Evolutionary conservation across 1,140 invertebrate species (phyloP).

Genomic region (Propsilocerus akamusi): DNA sequence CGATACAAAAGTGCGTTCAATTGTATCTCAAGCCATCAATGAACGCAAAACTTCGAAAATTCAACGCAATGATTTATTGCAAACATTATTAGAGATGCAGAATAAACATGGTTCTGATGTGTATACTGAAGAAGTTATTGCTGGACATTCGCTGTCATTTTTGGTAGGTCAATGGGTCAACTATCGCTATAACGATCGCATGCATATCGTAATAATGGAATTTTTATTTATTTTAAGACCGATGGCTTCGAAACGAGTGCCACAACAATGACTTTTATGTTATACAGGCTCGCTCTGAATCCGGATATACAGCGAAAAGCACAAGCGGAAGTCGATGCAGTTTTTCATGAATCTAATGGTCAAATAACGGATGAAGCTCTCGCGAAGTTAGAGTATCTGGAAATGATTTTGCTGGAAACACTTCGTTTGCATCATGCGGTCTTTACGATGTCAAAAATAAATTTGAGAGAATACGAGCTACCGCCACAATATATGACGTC

Average conservation of each 20-base stretch:
- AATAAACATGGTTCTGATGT: not conserved
- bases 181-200: too few species aligned
- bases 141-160: not conserved
- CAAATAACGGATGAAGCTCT: conserved; percentile 20
- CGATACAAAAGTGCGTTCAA: not conserved
- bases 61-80: not conserved
- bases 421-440: not conserved
- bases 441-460: not conserved
- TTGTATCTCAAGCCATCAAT: not conserved
- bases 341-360: conserved; percentile 15
- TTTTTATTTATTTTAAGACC: too few species aligned
- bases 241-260: conserved; percentile 34
- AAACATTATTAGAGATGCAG: not conserved
- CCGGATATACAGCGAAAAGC: conserved; percentile 30
- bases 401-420: conserved; percentile 8
- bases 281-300: conserved; percentile 28
- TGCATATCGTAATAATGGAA: too few species aligned
- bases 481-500: not conserved
- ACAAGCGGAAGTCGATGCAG: conserved; percentile 25
- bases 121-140: not conserved
- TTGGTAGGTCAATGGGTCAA: too few species aligned
- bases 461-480: not conserved
- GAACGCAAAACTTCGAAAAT: not conserved
- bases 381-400: conserved; percentile 20
- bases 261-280: conserved; percentile 21